Evolutionary conservation across 1,140 invertebrate genomes (phyloP), one percentile per base, ranked within the genome.

Genomic region (Hycleus phaleratus): DNA sequence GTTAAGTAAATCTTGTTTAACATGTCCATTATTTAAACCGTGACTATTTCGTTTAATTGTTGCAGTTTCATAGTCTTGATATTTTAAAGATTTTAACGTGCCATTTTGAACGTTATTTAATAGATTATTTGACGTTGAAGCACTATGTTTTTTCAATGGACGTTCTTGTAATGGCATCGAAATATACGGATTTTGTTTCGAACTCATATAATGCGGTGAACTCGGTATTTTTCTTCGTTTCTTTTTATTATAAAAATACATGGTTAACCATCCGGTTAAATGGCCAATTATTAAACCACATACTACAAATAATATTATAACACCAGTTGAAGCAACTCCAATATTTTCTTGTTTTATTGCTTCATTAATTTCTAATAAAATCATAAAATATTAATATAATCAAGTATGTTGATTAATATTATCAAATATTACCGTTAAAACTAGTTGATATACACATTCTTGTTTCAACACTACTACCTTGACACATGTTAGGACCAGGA

Each of bases 101-200:
- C 48, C 80, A 79, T 80, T 77, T 7, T 45, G 73, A 71, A 58
- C 71, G 75, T 70, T 76, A 70, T 70, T 77, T 74, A 49, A 64
- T 65, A 64, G 69, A 65, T 50, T 71, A 73, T 48, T 77, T 73
- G 62, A 79, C 76, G 2, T 76, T 75, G 73, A 82, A 80, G 10
- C 79, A 81, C 26, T 47, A 58, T 55, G 63, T 46, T 52, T 64
- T 50, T 59, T 42, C 76, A 76, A 60, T 77, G 81, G 1, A 76
- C 75, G 70, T 78, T 84, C 75, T 77, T 78, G 45, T 74, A 77
- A 3, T 75, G 81, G 88, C 32, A 91, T 82, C n/a, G 86, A 84
- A 43, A 89, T 87, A 68, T 91, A 91, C 56, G 87, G 85, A 71
- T 91, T 91, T 65, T 87, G 87, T 67, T 88, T 88, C 0, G 80